Conservation (phyloP, 2,797 vertebrate species). For the Hypotaenidia okinawae region DNA sequence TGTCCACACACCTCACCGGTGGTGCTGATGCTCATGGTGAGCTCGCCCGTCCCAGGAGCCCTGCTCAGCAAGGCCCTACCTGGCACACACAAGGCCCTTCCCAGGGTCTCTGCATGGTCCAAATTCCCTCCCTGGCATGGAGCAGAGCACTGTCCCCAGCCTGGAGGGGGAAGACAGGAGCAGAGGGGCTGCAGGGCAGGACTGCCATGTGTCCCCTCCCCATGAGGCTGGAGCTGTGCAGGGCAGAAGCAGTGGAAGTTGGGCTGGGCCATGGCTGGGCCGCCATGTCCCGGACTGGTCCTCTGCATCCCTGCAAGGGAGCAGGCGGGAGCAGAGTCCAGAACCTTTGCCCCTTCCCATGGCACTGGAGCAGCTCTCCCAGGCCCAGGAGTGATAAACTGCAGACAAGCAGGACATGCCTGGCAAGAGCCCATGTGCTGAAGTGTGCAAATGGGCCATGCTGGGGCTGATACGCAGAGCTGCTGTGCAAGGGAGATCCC, state of each 20-base stretch:
- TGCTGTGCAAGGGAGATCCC: not conserved
- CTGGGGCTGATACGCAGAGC: not conserved
- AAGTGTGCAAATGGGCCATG: not conserved
- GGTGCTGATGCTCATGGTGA: not conserved
- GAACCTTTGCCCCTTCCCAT: not conserved
- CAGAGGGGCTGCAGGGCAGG: not conserved
- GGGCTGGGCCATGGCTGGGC: not conserved
- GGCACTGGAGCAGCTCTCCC: not conserved
- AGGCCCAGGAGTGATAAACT: not conserved
- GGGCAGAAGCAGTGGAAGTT: not conserved
- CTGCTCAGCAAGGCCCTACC: not conserved
- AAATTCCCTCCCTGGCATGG: not conserved
- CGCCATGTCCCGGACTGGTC: accelerated
- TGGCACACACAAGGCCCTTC: not conserved
- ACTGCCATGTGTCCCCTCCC: not conserved
- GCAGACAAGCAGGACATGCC: not conserved
- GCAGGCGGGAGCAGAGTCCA: not conserved
- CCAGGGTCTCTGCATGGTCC: not conserved
- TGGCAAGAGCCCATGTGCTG: not conserved
- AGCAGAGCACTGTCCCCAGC: not conserved
- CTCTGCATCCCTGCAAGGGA: accelerated
- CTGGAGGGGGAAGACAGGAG: not conserved
- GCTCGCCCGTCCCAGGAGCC: not conserved
- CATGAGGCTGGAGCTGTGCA: accelerated
- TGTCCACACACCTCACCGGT: accelerated